phyloP scores from a whole-genome alignment of 2,113 vertebrate genomes.

The Myxocyprinus asiaticus region DNA sequence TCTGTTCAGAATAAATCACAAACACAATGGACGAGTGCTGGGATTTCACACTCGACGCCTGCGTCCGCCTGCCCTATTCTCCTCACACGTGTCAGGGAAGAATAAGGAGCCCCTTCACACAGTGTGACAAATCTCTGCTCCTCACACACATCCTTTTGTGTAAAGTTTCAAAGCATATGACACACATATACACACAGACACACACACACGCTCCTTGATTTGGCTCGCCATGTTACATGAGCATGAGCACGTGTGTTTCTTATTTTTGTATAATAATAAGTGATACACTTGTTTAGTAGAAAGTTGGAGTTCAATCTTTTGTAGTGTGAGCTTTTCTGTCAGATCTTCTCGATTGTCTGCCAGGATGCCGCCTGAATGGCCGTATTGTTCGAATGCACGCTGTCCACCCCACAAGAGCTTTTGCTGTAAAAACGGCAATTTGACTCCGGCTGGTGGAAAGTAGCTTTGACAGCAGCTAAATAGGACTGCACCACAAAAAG shows the following conservation, averaged over 20 bases:
- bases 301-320: constrained; percentile 71
- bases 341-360: constrained; percentile 81
- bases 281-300: constrained; percentile 56
- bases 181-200: neutral
- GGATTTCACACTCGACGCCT: constrained; percentile 75
- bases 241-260: constrained; percentile 2
- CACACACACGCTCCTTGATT: neutral
- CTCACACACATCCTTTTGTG: constrained; percentile 79
- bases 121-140: constrained; percentile 79
- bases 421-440: constrained; percentile 98
- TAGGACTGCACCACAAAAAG: constrained; percentile 89
- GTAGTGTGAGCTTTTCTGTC: constrained; percentile 76
- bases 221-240: neutral
- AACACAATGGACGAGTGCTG: constrained; percentile 72
- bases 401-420: constrained; percentile 87
- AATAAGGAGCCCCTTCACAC: constrained; percentile 43
- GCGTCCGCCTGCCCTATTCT: constrained; percentile 70
- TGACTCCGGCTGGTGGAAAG: constrained; percentile 98
- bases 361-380: constrained; percentile 83
- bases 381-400: constrained; percentile 82
- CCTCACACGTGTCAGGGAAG: constrained; percentile 68
- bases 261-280: constrained; percentile 39
- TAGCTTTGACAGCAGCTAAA: constrained; percentile 94
- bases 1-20: constrained; percentile 68
- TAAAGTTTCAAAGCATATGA: constrained; percentile 64